Evolutionary conservation across 2,888 invertebrate genomes (phyloP), one percentile per base, ranked within the genome.

Genomic region (Sinopyrophorus schimmeli): DNA sequence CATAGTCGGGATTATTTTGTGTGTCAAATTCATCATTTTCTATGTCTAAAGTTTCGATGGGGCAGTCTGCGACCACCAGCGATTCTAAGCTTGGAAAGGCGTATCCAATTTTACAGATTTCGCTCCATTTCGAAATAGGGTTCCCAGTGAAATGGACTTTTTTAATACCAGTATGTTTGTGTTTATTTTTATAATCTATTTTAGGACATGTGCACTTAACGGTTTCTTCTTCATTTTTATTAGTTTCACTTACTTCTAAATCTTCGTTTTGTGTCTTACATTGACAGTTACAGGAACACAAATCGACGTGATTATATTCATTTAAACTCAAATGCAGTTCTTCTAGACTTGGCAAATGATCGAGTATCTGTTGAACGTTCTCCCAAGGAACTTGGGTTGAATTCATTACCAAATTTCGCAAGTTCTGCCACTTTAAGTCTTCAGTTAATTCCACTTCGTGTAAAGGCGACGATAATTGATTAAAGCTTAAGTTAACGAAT

Each of bases 301-400:
- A 76, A 46, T 87, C 81, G 23, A 92, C 87, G 58, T 83, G 81
- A 15, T 81, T 81, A 72, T 91, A 93, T 69, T 91, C 87, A 73
- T 96, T 97, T 52, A 94, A 79, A 67, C 95, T 94, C 63, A 96
- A 76, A 74, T 96, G 95, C 56, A 97, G 77, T 74, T 96, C 96
- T 76, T 92, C 89, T 27, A 96, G 77, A 68, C 84, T 84, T 46
- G 87, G 88, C 54, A 90, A 77, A 65, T 86, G 80, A 64, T 84
- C 82, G 40, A 94, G 78, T 53, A 95, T 76, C 31, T 83, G 80
- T 62, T 86, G 83, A 26, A 95, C 83, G 60, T 86, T 87, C 23
- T 83, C 80, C 95, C 94, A 95, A 51, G 89, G 84, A 15, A 93
- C 82, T 58, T 86, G 81, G 0, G 94, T 94, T 32, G 89, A 90